Conservation (phyloP, 2,888 invertebrate species). For the Clivina fossor region DNA sequence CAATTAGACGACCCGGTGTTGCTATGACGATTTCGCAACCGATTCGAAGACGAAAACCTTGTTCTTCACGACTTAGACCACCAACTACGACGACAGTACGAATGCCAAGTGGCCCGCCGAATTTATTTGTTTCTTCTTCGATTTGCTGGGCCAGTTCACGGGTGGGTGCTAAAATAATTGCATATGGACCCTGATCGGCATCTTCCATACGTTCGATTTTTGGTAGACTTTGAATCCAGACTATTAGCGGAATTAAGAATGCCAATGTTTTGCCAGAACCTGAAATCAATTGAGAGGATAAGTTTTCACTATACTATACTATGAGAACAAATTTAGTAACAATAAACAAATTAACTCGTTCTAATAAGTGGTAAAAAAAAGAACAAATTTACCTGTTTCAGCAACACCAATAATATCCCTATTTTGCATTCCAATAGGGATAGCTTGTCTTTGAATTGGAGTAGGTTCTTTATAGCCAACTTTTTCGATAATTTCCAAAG, state of each 20-base stretch:
- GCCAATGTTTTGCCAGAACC: slow-evolving; percentile 95
- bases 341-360: not conserved
- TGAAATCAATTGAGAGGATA: slow-evolving; percentile 5
- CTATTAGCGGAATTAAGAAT: slow-evolving; percentile 93
- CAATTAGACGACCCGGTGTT: slow-evolving; percentile 98
- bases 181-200: slow-evolving; percentile 95
- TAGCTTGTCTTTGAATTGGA: slow-evolving; percentile 98
- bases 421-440: slow-evolving; percentile 95
- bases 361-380: not conserved
- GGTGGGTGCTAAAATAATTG: slow-evolving; percentile 98
- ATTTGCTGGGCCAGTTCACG: slow-evolving; percentile 99
- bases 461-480: slow-evolving; percentile 98
- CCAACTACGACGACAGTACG: slow-evolving; percentile 98
- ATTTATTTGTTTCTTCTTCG: slow-evolving; percentile 97
- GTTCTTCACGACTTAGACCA: slow-evolving; percentile 95
- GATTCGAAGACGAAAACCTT: slow-evolving; percentile 92
- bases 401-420: slow-evolving; percentile 98
- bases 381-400: slow-evolving; percentile 77
- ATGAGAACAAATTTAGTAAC: not conserved
- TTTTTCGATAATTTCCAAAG: slow-evolving; percentile 90
- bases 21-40: slow-evolving; percentile 99
- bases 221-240: slow-evolving; percentile 97
- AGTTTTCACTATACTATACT: not conserved
- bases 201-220: slow-evolving; percentile 91
- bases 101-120: slow-evolving; percentile 90